Base-by-base conservation (phyloP, 2,888 invertebrate species). In the Idaea biselata region DNA sequence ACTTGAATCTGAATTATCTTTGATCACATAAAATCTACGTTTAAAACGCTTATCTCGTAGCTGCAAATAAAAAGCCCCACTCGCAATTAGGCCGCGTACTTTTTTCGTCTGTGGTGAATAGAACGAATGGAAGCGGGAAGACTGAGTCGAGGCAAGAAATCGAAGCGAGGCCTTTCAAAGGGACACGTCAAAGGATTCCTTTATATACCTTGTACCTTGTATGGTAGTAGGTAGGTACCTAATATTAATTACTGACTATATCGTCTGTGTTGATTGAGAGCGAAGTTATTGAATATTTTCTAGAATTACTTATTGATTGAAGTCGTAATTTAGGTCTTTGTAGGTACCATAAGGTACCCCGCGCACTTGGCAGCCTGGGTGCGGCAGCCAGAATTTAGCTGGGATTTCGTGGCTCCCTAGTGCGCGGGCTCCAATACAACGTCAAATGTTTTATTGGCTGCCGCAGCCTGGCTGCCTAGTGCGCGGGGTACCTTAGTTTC, bases 61-160 rank as follows among this genome's bases (percentile, higher is more conserved):
- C 83, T 74, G 68, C 64, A 69, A 70, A 68, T 69, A 77, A 75
- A 82, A 82, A 84, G 78, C 80, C 74, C 75, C 75, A 72, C 76
- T 81, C 77, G 85, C 85, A 87, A 87, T 88, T 87, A 88, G 80
- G 82, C 72, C 68, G 66, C 72, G 77, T 80, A 78, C 75, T 76
- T 81, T 85, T 82, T 82, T 79, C 76, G 67, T 77, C 73, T 73
- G 76, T 70, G 72, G 76, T 78, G 80, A 83, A 84, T 78, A 73
- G 72, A 74, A 74, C 68, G 71, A 73, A 73, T 71, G 72, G 71
- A 66, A 73, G 66, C 73, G 71, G 72, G 71, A 66, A 73, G 66
- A 72, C 66, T 69, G 74, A 73, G 68, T 69, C 66, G 65, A 67
- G 64, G 70, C 68, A 73, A 75, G 79, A 80, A 80, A 83, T 82